phyloP scores from a whole-genome alignment of 1,140 invertebrate genomes.

The Musca domestica region DNA sequence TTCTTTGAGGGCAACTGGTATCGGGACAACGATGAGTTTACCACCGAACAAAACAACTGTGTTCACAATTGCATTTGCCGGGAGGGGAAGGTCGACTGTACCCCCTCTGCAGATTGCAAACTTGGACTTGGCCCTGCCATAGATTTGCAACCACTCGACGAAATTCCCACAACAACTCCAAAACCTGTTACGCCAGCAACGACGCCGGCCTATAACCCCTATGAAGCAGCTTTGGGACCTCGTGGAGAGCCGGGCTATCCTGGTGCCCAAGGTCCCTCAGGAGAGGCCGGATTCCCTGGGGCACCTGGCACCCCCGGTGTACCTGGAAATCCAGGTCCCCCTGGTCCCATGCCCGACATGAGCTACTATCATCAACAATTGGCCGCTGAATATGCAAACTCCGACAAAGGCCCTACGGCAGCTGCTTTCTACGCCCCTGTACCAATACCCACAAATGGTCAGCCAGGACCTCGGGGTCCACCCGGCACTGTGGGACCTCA shows the following conservation, averaged over 20 bases:
- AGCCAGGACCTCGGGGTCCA: conserved; percentile 65
- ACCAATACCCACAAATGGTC: conserved; percentile 68
- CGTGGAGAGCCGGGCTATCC: conserved; percentile 48
- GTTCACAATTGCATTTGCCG: conserved; percentile 62
- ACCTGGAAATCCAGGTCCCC: conserved; percentile 68
- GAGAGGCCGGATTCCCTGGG: conserved; percentile 63
- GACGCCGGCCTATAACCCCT: conserved; percentile 33
- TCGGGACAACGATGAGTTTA: conserved; percentile 52
- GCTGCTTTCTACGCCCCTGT: conserved; percentile 46
- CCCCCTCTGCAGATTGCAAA: conserved; percentile 12
- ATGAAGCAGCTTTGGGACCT: conserved; percentile 14
- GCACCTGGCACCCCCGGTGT: conserved; percentile 69
- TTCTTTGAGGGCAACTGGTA: conserved; percentile 58
- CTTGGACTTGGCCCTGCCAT: conserved; percentile 36
- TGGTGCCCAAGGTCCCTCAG: conserved; percentile 63
- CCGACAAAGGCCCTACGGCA: conserved; percentile 71
- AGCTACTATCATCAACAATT: conserved; percentile 66
- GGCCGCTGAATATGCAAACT: conserved; percentile 62
- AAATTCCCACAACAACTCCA: conserved; percentile 21
- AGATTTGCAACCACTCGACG: conserved; percentile 8
- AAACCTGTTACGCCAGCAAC: conserved; percentile 29
- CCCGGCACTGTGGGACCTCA: conserved; percentile 60
- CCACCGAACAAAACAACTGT: conserved; percentile 62
- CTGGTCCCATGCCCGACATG: conserved; percentile 74
- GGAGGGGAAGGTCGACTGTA: conserved; percentile 60